phyloP scores from a whole-genome alignment of 2,113 vertebrate species.

The Rana temporaria region DNA sequence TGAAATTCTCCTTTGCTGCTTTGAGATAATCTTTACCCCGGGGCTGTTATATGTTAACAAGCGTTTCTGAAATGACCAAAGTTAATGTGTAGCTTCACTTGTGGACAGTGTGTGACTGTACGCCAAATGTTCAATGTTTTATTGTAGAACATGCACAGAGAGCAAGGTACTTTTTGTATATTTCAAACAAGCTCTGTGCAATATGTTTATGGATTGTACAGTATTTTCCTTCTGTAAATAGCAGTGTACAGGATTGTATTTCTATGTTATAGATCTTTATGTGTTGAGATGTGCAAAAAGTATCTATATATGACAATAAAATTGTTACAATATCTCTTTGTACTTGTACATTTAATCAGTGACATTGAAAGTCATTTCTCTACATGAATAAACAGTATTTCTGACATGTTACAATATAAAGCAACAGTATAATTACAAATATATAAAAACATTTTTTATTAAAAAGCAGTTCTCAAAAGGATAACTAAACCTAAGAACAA shows the following conservation, averaged over 20 bases:
- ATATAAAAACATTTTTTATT: too few species aligned
- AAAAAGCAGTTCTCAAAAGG: too few species aligned
- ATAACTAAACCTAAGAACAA: too few species aligned
- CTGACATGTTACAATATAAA: too few species aligned
- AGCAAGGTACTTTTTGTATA: conserved; percentile 47
- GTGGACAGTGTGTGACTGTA: conserved; percentile 46
- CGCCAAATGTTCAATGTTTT: conserved; percentile 15
- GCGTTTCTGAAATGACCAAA: conserved; percentile 47
- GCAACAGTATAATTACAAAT: too few species aligned
- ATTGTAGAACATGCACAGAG: conserved; percentile 10
- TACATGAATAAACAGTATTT: not conserved
- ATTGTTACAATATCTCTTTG: conserved; percentile 8
- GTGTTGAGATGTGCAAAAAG: conserved; percentile 43
- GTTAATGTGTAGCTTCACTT: conserved; percentile 46
- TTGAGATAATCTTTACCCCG: conserved; percentile 34
- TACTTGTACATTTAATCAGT: not conserved
- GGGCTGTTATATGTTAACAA: conserved; percentile 37
- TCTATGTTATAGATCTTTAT: conserved; percentile 31
- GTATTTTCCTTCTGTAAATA: conserved; percentile 47
- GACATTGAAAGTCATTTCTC: not conserved
- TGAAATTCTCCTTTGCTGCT: not conserved
- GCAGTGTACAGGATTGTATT: conserved; percentile 38
- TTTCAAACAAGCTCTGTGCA: conserved; percentile 46
- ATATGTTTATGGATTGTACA: conserved; percentile 51
- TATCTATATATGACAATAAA: conserved; percentile 47